Conservation (phyloP, 2,888 invertebrate genomes). For the Lysandra coridon region DNA sequence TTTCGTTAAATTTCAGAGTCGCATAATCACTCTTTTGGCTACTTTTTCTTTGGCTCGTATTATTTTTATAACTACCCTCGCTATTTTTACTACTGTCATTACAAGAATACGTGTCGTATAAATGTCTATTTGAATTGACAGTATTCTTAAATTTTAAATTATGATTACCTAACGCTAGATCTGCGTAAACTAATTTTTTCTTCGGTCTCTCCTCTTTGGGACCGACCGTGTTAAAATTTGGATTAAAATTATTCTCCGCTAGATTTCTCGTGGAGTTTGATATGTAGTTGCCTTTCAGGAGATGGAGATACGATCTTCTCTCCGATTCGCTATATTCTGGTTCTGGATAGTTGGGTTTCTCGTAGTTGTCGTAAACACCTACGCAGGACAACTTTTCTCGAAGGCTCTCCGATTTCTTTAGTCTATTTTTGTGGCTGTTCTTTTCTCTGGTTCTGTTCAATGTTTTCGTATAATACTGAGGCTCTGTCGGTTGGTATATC, state of each 20-base stretch:
- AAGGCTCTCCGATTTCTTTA: slow-evolving; percentile 76
- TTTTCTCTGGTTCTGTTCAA: slow-evolving; percentile 74
- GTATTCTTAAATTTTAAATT: slow-evolving; percentile 80
- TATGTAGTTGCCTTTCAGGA: slow-evolving; percentile 75
- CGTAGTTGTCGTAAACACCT: slow-evolving; percentile 73
- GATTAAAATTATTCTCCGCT: slow-evolving; percentile 59
- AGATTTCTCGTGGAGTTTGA: slow-evolving; percentile 73
- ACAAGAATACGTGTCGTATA: slow-evolving; percentile 76
- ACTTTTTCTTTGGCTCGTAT: slow-evolving; percentile 60
- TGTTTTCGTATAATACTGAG: slow-evolving; percentile 74
- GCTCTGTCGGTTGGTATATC: slow-evolving; percentile 69
- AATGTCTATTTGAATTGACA: slow-evolving; percentile 79
- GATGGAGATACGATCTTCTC: slow-evolving; percentile 69
- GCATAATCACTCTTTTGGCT: slow-evolving; percentile 70
- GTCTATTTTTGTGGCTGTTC: slow-evolving; percentile 68
- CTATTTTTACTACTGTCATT: slow-evolving; percentile 65
- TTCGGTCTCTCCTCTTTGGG: slow-evolving; percentile 70
- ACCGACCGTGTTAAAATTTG: slow-evolving; percentile 64
- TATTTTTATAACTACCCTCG: slow-evolving; percentile 66
- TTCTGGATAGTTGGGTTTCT: slow-evolving; percentile 73
- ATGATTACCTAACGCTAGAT: slow-evolving; percentile 78
- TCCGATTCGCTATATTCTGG: slow-evolving; percentile 71
- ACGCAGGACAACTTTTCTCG: slow-evolving; percentile 76
- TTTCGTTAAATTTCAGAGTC: slow-evolving; percentile 77
- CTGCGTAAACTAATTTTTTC: slow-evolving; percentile 78